A percentile compares a stretch with the other conserved stretches of the same genome.
phyloP scores from a whole-genome alignment of 2,113 vertebrate species.

The Callocephalon fimbriatum region DNA sequence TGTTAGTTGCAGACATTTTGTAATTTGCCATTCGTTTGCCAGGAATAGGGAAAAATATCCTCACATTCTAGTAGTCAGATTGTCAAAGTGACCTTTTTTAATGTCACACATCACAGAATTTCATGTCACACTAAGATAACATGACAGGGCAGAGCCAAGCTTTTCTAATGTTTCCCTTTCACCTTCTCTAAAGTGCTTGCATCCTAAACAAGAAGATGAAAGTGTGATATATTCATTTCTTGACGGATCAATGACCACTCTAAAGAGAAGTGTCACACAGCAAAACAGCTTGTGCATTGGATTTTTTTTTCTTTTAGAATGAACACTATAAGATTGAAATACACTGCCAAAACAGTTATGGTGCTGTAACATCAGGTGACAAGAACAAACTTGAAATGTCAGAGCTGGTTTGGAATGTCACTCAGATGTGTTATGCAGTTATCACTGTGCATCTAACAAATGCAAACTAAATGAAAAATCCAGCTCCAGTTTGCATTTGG shows the following conservation, averaged over 20 bases:
- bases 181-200: conserved; percentile 33
- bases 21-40: conserved; percentile 33
- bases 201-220: conserved; percentile 42
- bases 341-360: neutral
- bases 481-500: neutral
- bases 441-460: neutral
- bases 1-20: neutral
- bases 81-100: conserved; percentile 83
- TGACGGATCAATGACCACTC: neutral
- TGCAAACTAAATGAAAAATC: neutral
- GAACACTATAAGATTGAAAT: neutral
- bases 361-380: conserved; percentile 5
- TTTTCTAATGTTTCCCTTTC: conserved; percentile 39
- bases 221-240: neutral
- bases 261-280: neutral
- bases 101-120: conserved; percentile 78
- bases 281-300: neutral
- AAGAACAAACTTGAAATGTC: conserved; percentile 45
- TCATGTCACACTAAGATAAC: conserved; percentile 75
- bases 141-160: conserved; percentile 71
- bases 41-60: neutral
- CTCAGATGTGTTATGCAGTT: conserved; percentile 15
- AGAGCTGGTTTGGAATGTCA: conserved; percentile 31
- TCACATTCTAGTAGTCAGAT: conserved; percentile 56
- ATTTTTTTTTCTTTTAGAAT: neutral